These are phyloP conservation scores for Cheumatopsyche charites DNA, from an alignment of 1,140 invertebrate genomes.

Conservation along the genomic window DNA sequence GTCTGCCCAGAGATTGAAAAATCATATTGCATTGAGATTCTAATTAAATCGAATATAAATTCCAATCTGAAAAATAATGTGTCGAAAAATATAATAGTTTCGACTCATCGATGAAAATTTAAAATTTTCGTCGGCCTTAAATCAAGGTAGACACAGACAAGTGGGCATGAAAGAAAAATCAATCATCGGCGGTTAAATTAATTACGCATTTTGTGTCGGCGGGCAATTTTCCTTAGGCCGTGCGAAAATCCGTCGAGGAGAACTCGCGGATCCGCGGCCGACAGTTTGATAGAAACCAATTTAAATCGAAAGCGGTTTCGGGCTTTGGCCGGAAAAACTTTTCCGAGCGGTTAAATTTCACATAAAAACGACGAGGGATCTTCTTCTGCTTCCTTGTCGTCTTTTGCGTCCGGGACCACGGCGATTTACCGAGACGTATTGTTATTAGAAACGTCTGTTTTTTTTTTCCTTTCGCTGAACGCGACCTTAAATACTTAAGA, in stretches of 20 bases:
- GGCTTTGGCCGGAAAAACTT: conserved; percentile 15
- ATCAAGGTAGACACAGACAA: too few relatives aligned
- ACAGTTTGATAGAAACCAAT: conserved; percentile 33
- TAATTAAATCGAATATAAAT: too few relatives aligned
- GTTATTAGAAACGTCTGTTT: conserved; percentile 25
- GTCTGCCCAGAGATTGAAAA: too few relatives aligned
- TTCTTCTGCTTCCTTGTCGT: too few relatives aligned
- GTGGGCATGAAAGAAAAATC: too few relatives aligned
- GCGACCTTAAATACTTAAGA: background rate
- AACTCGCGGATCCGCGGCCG: conserved; percentile 17
- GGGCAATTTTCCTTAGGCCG: conserved; percentile 11
- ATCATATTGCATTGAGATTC: too few relatives aligned
- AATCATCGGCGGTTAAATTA: conserved; percentile 6
- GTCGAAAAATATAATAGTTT: too few relatives aligned
- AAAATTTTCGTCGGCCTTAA: background rate
- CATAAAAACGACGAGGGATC: conserved; percentile 8
- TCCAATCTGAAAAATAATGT: too few relatives aligned
- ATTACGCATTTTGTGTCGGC: conserved; percentile 18
- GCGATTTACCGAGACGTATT: conserved; percentile 19
- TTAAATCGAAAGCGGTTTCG: conserved; percentile 31
- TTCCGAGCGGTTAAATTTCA: conserved; percentile 26
- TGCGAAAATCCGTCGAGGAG: conserved; percentile 6
- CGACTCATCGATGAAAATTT: too few relatives aligned
- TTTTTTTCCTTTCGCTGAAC: background rate
- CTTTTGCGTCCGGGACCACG: background rate